phyloP scores from a whole-genome alignment of 2,888 invertebrate species.

The Drosophila siamana region DNA sequence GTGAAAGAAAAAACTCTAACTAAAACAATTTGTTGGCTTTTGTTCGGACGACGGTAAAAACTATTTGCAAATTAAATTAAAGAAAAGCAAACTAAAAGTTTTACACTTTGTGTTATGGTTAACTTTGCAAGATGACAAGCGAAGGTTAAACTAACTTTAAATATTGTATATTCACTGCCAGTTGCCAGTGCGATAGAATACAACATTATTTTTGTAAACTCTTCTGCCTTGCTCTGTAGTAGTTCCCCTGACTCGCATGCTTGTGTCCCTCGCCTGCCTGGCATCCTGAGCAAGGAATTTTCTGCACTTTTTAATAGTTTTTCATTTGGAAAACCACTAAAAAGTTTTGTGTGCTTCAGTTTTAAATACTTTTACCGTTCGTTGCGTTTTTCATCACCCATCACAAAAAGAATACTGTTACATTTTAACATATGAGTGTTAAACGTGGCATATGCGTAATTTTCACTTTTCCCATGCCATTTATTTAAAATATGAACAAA shows the following conservation, averaged over 20 bases:
- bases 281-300: slow-evolving; percentile 45
- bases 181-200: slow-evolving; percentile 20
- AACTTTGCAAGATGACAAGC: slow-evolving; percentile 25
- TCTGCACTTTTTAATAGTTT: slow-evolving; percentile 73
- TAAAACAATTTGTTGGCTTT: slow-evolving; percentile 14
- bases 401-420: slow-evolving; percentile 15
- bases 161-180: slow-evolving; percentile 16
- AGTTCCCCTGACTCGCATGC: neutral
- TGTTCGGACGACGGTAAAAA: slow-evolving; percentile 27
- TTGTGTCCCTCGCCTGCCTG: slow-evolving; percentile 1
- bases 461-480: slow-evolving; percentile 10
- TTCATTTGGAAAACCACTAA: slow-evolving; percentile 67
- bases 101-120: slow-evolving; percentile 21
- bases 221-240: neutral
- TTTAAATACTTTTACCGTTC: slow-evolving; percentile 63
- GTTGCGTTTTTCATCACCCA: slow-evolving; percentile 10
- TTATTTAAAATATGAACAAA: slow-evolving; percentile 13
- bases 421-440: slow-evolving; percentile 36
- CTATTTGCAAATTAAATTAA: slow-evolving; percentile 50
- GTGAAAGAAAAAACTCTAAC: neutral
- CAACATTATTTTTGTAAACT: slow-evolving; percentile 10
- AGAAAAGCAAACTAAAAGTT: slow-evolving; percentile 25
- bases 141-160: slow-evolving; percentile 45
- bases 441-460: slow-evolving; percentile 23
- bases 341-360: slow-evolving; percentile 56